A percentile compares a stretch with the other conserved stretches of the same genome.
Conservation (phyloP, 2,797 vertebrate species). For the Lacerta viridis region DNA sequence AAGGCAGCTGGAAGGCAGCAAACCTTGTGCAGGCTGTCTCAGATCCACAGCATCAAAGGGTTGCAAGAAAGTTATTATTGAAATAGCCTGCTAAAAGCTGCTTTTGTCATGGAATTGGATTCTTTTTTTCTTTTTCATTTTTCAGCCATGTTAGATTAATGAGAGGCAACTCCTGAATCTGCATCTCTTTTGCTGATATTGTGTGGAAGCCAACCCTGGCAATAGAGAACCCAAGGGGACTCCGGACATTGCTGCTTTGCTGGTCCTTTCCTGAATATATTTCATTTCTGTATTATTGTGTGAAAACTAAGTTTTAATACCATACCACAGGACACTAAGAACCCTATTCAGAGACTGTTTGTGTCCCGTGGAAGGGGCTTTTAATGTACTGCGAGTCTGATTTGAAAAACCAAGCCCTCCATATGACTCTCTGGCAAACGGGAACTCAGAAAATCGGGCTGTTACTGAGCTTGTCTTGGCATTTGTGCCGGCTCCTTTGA, state of each 20-base stretch:
- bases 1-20: too few relatives aligned
- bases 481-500: slow-evolving; percentile 72
- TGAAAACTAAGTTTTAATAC: slow-evolving; percentile 53
- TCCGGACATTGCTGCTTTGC: slow-evolving; percentile 15
- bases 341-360: slow-evolving; percentile 66
- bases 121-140: slow-evolving; percentile 38
- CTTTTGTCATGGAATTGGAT: not conserved
- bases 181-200: slow-evolving; percentile 7
- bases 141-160: not conserved
- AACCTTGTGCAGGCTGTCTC: not conserved
- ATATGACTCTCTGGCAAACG: slow-evolving; percentile 57
- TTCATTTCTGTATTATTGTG: slow-evolving; percentile 54
- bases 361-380: slow-evolving; percentile 66
- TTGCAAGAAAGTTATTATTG: fast-evolving
- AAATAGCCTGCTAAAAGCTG: not conserved
- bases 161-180: not conserved
- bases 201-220: slow-evolving; percentile 22
- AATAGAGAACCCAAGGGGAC: not conserved
- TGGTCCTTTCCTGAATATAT: slow-evolving; percentile 61
- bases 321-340: slow-evolving; percentile 60
- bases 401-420: slow-evolving; percentile 58
- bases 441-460: slow-evolving; percentile 63
- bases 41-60: fast-evolving
- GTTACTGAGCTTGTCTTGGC: slow-evolving; percentile 65
- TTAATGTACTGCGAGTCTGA: slow-evolving; percentile 66